phyloP scores from a whole-genome alignment of 1,140 invertebrate genomes.

The Dreissena polymorpha region DNA sequence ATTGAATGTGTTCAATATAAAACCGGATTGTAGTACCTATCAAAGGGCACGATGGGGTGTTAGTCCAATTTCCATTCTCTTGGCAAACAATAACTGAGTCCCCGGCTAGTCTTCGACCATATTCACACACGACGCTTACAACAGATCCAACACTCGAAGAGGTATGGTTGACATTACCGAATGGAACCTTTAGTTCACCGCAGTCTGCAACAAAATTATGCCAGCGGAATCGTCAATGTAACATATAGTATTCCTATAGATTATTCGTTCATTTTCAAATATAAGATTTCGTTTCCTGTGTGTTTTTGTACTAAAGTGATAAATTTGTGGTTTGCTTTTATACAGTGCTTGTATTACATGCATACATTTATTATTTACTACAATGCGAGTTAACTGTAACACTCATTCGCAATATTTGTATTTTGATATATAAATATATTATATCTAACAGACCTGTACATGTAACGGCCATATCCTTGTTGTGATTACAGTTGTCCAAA shows the following conservation, averaged over 20 bases:
- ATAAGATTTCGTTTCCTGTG: background rate
- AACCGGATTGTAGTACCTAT: background rate
- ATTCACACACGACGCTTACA: background rate
- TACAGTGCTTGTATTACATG: background rate
- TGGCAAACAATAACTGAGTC: background rate
- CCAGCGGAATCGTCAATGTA: background rate
- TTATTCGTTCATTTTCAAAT: too few species aligned
- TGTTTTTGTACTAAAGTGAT: background rate
- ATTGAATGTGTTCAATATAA: background rate
- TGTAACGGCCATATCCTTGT: background rate
- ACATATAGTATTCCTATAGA: too few species aligned
- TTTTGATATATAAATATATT: background rate
- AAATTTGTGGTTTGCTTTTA: background rate
- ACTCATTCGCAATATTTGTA: background rate
- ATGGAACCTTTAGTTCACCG: background rate
- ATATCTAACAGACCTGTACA: background rate
- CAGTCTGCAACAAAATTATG: background rate
- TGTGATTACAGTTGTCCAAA: background rate
- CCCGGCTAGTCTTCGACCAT: background rate
- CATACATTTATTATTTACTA: background rate
- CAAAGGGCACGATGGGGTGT: background rate
- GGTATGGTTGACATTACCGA: background rate
- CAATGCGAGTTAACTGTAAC: background rate
- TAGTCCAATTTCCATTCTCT: background rate
- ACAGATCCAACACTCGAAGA: background rate